phyloP scores from a whole-genome alignment of 2,113 vertebrate genomes.

The Toxotes jaculatrix region DNA sequence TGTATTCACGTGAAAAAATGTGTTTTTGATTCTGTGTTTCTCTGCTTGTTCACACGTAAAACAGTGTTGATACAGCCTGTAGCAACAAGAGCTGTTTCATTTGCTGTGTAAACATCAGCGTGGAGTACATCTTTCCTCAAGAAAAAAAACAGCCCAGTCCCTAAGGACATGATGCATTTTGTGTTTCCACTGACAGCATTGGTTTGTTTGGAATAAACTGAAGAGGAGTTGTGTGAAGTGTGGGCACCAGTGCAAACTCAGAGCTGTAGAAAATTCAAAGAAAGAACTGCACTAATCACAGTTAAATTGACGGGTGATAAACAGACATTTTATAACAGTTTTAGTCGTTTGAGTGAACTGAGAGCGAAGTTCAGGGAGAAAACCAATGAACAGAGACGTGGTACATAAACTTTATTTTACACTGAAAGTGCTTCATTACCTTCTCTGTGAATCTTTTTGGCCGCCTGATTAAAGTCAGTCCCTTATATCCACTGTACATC shows the following conservation, averaged over 20 bases:
- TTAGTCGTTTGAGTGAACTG: too few species aligned
- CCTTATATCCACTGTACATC: too few species aligned
- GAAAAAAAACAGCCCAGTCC: neutral
- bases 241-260: neutral
- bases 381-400: too few species aligned
- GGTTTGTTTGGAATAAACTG: neutral
- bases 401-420: too few species aligned
- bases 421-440: too few species aligned
- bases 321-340: too few species aligned
- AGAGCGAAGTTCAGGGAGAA: too few species aligned
- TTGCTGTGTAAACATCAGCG: neutral
- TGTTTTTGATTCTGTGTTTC: neutral
- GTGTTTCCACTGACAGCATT: neutral
- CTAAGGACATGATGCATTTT: neutral
- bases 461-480: too few species aligned
- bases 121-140: neutral
- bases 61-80: neutral
- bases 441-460: too few species aligned
- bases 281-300: neutral
- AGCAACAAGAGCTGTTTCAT: neutral
- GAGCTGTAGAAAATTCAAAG: neutral
- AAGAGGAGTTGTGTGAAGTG: neutral
- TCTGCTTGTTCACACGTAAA: too few species aligned
- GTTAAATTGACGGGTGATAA: neutral
- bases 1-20: neutral